Base-by-base conservation (phyloP, 2,888 invertebrate genomes). In the Chrysina gloriosa region DNA sequence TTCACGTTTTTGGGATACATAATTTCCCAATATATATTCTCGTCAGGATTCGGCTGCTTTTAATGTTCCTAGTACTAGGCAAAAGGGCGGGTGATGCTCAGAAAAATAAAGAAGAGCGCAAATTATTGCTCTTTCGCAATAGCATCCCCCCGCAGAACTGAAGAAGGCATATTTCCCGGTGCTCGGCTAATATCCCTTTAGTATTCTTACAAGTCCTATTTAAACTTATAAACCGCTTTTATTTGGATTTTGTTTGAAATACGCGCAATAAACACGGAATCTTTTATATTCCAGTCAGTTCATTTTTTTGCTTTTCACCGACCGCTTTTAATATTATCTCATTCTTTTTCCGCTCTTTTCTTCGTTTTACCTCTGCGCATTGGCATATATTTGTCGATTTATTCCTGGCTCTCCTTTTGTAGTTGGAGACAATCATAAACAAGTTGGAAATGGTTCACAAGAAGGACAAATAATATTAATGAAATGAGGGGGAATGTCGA, bases 191-290 rank as follows among this genome's bases (percentile, higher is more conserved):
- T 42, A 42, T 39, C 42, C 14, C 25, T 14, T 58, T 42, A 25
- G 6, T 42, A 58, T 58, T 58, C 58, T 25, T 42, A 58, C 39
- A 25, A 25, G 23, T 39, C 39, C 39, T 39, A 25, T 36, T 58
- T 42, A 58, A 58, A 58, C 39, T 58, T 58, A 58, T 27, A 39
- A 58, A 42, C 27, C 58, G 42, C 42, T 58, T 58, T 58, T 58
- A 58, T 58, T 58, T 58, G 42, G 23, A 58, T 39, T 42, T 58
- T 58, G 25, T 58, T 39, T 36, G 25, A 58, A 58, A 58, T 58
- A 58, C 58, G 23, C 21, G 42, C 58, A 58, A 39, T 58, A 42
- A 42, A 58, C 5, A 42, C 7, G 14, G 42, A 14, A 42, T 25
- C 11, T 21, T 58, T 25, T 42, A 42, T 58, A 27, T 39, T 58